Evolutionary conservation across 2,888 invertebrate species (phyloP), one percentile per base, ranked within the genome.

Genomic region (Cataglyphis rosenhaueri): DNA sequence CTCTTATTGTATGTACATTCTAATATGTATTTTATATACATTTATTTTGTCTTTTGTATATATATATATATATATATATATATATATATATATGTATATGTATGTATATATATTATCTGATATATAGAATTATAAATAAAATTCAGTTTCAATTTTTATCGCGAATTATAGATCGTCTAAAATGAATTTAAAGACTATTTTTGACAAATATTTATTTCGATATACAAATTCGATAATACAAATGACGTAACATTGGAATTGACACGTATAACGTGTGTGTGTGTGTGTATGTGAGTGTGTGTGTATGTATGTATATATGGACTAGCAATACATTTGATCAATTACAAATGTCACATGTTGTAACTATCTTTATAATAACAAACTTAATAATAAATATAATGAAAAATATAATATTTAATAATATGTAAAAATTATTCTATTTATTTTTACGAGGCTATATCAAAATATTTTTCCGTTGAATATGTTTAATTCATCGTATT

Each of bases 291-390:
- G 41, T 41, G 10, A 9, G 9, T 38, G 9, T 38, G 1, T 38
- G 1, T 38, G 41, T 41, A 0, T 41, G 3, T 41, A 10, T 15
- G 12, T 32, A 4, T 4, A 35, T 4, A 4, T 4, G 52, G 38
- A 38, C 10, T 1, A 66, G 15, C n/a, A 57, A 57, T 12, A 1
- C 55, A 29, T 68, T 78, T 78, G 78, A 59, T 78, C 57, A 78
- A 57, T 59, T 70, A 21, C 8, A 41, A 57, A 68, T 55, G 68
- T 68, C 76, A 68, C n/a, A 68, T n/a, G 41, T n/a, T 68, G 68
- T 55, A 29, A 57, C 21, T 68, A 12, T 18, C 41, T 66, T 65
- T 65, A 15, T 32, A 41, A 68, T 18, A 62, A 68, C 57, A 41
- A 57, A 78, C 25, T 25, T 25, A 25, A 25, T 1, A 25, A 25